phyloP scores from a whole-genome alignment of 2,113 vertebrate species.

The Laticauda colubrina region DNA sequence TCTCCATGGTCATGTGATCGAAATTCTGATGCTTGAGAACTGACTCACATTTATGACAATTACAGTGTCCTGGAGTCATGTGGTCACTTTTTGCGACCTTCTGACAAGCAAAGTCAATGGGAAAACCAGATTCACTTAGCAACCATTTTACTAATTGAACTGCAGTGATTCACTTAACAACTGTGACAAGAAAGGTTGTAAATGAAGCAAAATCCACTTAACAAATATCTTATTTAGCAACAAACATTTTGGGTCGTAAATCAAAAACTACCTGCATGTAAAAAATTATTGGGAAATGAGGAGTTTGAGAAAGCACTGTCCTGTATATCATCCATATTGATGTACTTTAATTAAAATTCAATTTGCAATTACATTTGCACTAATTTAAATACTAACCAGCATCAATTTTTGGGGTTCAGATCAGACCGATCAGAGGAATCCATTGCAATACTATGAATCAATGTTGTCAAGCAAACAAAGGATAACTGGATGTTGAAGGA shows the following conservation, averaged over 20 bases:
- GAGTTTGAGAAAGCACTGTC: background rate
- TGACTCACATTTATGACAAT: background rate
- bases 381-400: background rate
- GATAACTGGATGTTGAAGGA: background rate
- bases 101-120: background rate
- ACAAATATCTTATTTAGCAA: background rate
- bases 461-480: background rate
- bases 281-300: background rate
- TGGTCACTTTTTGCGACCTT: background rate
- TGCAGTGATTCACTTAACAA: background rate
- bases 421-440: background rate
- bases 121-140: background rate
- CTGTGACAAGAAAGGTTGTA: background rate
- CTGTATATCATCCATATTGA: background rate
- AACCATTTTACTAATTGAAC: background rate
- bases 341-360: background rate
- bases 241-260: background rate
- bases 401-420: background rate
- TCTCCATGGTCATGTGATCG: background rate
- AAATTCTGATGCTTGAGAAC: background rate
- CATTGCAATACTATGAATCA: background rate
- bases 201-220: background rate
- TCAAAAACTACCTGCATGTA: background rate
- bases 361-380: background rate
- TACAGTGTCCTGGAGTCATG: background rate